Evolutionary conservation across 2,888 invertebrate species (phyloP).

Genomic region (Pyrrhosoma nymphula): DNA sequence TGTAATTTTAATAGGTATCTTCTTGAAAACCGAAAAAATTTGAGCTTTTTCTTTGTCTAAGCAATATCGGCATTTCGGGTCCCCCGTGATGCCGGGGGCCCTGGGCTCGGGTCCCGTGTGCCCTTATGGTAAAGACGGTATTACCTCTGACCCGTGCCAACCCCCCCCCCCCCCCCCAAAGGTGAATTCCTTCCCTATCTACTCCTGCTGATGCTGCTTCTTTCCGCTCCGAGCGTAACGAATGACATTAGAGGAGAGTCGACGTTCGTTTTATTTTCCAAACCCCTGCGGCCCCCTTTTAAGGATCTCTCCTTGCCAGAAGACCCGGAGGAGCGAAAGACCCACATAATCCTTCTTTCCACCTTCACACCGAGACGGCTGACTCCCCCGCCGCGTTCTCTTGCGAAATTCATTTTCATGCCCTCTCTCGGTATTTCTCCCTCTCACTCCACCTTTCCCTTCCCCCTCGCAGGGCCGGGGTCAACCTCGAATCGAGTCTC

Average conservation of each 20-base stretch:
- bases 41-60: too few species aligned
- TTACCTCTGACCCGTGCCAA: too few species aligned
- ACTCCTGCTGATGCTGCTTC: background rate
- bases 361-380: background rate
- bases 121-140: too few species aligned
- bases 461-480: background rate
- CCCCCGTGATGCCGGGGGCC: too few species aligned
- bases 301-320: background rate
- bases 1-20: too few species aligned
- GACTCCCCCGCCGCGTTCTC: background rate
- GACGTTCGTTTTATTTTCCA: background rate
- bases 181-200: background rate
- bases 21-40: too few species aligned
- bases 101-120: too few species aligned
- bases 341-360: background rate
- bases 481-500: conserved; percentile 9
- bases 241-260: background rate
- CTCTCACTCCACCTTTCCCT: background rate
- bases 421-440: background rate
- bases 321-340: background rate
- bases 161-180: too few species aligned
- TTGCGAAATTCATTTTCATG: conserved; percentile 3
- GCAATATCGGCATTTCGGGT: too few species aligned
- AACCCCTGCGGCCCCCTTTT: background rate
- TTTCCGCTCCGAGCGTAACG: background rate